Evolutionary conservation across 2,888 invertebrate genomes (phyloP), one percentile per base, ranked within the genome.

Genomic region (Isotomurus palustris): DNA sequence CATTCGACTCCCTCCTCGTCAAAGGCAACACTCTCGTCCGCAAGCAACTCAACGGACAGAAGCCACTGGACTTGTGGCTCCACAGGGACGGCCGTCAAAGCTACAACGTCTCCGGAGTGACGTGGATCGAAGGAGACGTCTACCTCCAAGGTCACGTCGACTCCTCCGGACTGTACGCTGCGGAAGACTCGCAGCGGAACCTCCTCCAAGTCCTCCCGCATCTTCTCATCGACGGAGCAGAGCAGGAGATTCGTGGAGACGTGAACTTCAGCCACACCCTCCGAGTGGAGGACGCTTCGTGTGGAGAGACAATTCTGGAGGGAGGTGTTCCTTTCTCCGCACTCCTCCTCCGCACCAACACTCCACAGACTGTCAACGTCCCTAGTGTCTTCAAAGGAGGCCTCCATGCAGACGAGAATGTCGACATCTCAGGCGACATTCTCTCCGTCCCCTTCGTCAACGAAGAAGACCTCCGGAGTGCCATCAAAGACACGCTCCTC

Each of bases 31-130:
- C 59, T 2, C 52, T 48, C 6, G 22, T 59, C 10, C 14, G 29
- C 3, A 54, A 41, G n/a, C 27, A 19, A 2, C 17, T 64, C 2
- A 64, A 64, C 17, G 36, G 32, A 4, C 43, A 47, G 2, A 5
- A 45, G 12, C 57, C 64, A 12, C 22, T 17, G 8, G 41, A 54
- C 10, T 64, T n/a, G n/a, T n/a, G 61, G 64, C 25, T 64, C 1
- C 24, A 47, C 3, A 61, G 56, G 24, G 32, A 50, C 38, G 19
- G 29, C 12, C 1, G 28, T 4, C 45, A 21, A 8, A 28, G 5
- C 3, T 21, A 58, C 41, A 47, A 32, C 10, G 56, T 63, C 19
- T 55, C 57, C 14, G 60, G 35, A 10, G 29, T 41, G 6, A 63
- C 60, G 50, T 19, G 3, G 4, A 60, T 60, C 40, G 10, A 27